phyloP scores from a whole-genome alignment of 2,888 invertebrate species.

The Mycalesis mineus region DNA sequence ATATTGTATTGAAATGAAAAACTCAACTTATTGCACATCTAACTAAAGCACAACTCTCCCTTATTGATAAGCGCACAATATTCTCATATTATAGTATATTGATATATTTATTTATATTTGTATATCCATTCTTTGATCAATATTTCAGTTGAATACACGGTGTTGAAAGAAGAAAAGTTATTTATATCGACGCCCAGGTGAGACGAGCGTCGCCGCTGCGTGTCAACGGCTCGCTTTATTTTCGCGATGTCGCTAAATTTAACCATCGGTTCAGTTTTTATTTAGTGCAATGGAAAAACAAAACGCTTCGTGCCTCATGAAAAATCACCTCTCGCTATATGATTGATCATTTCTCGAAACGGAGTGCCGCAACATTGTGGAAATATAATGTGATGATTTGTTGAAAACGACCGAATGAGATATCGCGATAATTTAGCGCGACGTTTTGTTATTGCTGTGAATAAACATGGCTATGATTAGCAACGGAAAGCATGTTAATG shows the following conservation, averaged over 20 bases:
- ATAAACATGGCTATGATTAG: conserved; percentile 25
- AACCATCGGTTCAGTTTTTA: conserved; percentile 46
- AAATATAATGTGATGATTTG: conserved; percentile 67
- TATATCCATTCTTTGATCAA: neutral
- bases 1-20: too few relatives aligned
- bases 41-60: too few relatives aligned
- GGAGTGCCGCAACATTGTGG: conserved; percentile 44
- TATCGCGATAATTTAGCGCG: conserved; percentile 49
- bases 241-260: conserved; percentile 55
- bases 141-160: neutral
- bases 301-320: conserved; percentile 57
- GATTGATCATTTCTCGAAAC: conserved; percentile 75
- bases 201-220: conserved; percentile 56
- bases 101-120: too few relatives aligned
- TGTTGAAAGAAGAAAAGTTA: neutral
- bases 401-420: conserved; percentile 54
- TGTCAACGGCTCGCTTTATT: conserved; percentile 50
- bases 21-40: too few relatives aligned
- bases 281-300: conserved; percentile 69
- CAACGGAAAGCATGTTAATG: conserved; percentile 1
- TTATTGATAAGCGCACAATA: too few relatives aligned
- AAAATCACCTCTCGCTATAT: conserved; percentile 71
- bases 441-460: conserved; percentile 24
- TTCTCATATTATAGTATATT: too few relatives aligned
- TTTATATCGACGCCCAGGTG: conserved; percentile 41